A percentile compares a stretch with the other conserved stretches of the same genome.
These are phyloP conservation scores for Orchestia grillus DNA, from an alignment of 1,140 invertebrate genomes.

Conservation along the genomic window DNA sequence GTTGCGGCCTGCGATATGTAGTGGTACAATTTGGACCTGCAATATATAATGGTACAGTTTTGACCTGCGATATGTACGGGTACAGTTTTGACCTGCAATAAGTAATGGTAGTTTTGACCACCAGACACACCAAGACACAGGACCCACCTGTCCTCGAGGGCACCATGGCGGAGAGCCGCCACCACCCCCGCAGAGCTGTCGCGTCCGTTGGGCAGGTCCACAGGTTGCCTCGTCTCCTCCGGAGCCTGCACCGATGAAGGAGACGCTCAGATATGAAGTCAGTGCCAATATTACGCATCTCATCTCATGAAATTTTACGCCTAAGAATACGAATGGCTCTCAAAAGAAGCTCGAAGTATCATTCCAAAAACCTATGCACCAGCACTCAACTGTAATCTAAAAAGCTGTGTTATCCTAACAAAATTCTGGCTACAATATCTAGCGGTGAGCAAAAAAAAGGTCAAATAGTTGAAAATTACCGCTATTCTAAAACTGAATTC, in stretches of 20 bases:
- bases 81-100: no score
- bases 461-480: no score
- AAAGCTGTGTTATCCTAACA: background rate
- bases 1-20: no score
- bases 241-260: background rate
- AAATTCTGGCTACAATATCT: background rate
- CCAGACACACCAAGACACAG: no score
- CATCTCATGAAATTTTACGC: background rate
- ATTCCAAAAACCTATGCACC: background rate
- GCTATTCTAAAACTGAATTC: no score
- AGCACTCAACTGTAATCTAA: background rate
- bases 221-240: background rate
- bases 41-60: no score
- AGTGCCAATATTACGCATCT: background rate
- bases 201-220: background rate
- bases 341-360: background rate
- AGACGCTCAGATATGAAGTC: background rate
- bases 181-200: background rate
- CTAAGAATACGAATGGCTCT: background rate
- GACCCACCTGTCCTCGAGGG: constrained; percentile 9
- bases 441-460: no score
- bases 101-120: no score
- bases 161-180: background rate
- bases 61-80: no score
- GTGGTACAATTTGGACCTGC: no score